phyloP scores from a whole-genome alignment of 2,888 invertebrate genomes.

The Macrophya alboannulata region DNA sequence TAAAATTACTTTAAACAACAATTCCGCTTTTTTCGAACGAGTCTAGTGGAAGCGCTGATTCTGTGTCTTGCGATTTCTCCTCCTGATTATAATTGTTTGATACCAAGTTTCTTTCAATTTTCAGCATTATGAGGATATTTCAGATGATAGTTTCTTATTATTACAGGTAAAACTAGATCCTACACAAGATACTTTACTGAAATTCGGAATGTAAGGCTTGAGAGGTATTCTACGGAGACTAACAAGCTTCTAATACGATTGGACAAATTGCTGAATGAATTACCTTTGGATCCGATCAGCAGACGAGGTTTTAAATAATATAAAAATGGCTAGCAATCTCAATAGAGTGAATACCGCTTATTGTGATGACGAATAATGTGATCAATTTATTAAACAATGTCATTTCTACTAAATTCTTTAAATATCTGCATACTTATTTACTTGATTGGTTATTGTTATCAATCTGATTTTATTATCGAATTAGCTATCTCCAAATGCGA shows the following conservation, averaged over 20 bases:
- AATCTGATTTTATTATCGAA: too few relatives aligned
- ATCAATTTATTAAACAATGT: too few relatives aligned
- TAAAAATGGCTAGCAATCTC: conserved; percentile 76
- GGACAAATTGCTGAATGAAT: conserved; percentile 93
- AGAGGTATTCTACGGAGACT: conserved; percentile 96
- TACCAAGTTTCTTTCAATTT: neutral
- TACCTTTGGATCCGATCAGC: conserved; percentile 88
- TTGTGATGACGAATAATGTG: neutral
- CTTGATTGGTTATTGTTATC: too few relatives aligned
- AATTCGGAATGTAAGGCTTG: conserved; percentile 86
- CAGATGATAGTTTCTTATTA: conserved; percentile 48
- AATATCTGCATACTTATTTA: too few relatives aligned
- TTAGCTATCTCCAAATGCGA: too few relatives aligned
- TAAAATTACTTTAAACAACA: too few relatives aligned
- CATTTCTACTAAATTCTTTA: too few relatives aligned
- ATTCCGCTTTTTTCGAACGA: too few relatives aligned
- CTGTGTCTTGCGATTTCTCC: too few relatives aligned
- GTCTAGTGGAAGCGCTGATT: too few relatives aligned
- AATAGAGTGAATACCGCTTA: neutral
- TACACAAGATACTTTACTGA: conserved; percentile 90
- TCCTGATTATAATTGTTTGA: too few relatives aligned
- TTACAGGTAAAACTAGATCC: conserved; percentile 83
- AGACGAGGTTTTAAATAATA: conserved; percentile 89
- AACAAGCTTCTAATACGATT: conserved; percentile 97
- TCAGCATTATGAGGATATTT: neutral